Evolutionary conservation across 1,140 invertebrate genomes (phyloP), one percentile per base, ranked within the genome.

Genomic region (Diachasmimorpha longicaudata): DNA sequence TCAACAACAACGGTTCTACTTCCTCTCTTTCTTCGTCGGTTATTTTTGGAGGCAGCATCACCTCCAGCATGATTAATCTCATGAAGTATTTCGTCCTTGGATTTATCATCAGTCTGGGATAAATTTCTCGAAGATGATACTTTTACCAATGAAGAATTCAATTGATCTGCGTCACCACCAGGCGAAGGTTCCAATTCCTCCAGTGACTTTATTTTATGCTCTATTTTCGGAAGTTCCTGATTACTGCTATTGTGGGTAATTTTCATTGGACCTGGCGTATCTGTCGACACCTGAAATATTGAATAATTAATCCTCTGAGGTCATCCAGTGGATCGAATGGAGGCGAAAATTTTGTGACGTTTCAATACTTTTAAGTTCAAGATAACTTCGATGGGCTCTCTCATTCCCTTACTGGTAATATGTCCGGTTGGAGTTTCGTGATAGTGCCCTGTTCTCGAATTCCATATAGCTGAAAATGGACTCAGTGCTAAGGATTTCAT

Each of bases 311-410:
- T 48, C 16, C 6, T 25, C 11, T 25, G n/a, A 4, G 9, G 31
- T 25, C 14, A 3, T 25, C 21, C 4, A 25, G 3, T 25, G 23
- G 58, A 63, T 1, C 6, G 11, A 16, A 55, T 55, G 48, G 39
- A 42, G 39, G 39, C 11, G 39, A 9, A 10, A 25, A 63, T 58
- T 58, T 58, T 10, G 8, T 13, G 19, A 31, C 19, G 19, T 68
- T 14, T 68, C 4, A 74, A 23, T 70, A 75, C 73, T 52, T 75
- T 69, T 67, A 75, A 46, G n/a, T 78, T 78, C 42, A 67, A 52
- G 9, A 75, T 58, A 13, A 72, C 46, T 78, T 78, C 73, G 46
- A 78, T 69, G 21, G 77, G 48, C 36, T 66, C 37, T 72, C 77
- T 70, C 36, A 63, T 70, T 48, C 67, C 71, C 73, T 71, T 75